phyloP scores from a whole-genome alignment of 2,888 invertebrate genomes.

The Pegoplata infirma region DNA sequence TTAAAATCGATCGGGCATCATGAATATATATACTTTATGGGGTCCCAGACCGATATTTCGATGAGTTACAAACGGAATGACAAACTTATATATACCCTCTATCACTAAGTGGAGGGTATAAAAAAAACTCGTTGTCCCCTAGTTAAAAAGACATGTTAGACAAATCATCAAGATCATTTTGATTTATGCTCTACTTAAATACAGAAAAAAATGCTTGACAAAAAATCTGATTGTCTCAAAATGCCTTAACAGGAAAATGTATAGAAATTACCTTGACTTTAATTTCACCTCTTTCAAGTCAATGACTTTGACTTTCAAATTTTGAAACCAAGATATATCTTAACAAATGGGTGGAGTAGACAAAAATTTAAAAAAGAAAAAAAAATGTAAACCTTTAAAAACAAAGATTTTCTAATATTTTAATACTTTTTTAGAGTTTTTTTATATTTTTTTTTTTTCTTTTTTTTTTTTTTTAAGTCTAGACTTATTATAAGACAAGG shows the following conservation, averaged over 20 bases:
- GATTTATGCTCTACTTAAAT: slow-evolving; percentile 61
- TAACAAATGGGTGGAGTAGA: not conserved
- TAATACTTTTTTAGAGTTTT: too few relatives aligned
- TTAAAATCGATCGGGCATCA: too few relatives aligned
- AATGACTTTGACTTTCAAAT: not conserved
- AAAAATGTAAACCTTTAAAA: not conserved
- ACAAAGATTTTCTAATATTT: not conserved
- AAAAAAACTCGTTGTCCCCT: slow-evolving; percentile 26
- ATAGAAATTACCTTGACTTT: slow-evolving; percentile 30
- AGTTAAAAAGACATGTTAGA: slow-evolving; percentile 40
- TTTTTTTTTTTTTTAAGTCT: not conserved
- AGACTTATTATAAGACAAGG: not conserved
- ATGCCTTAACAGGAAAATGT: not conserved
- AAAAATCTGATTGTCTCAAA: not conserved
- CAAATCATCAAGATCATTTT: slow-evolving; percentile 58
- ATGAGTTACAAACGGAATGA: too few relatives aligned
- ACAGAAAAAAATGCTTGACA: not conserved
- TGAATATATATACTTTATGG: too few relatives aligned
- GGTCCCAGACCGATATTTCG: too few relatives aligned
- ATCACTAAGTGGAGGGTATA: too few relatives aligned
- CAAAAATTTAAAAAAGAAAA: too few relatives aligned
- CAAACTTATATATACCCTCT: too few relatives aligned
- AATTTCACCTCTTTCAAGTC: slow-evolving; percentile 27
- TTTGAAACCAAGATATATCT: too few relatives aligned
- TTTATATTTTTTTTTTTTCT: too few relatives aligned